Percentiles rank a stretch among this genome's conserved stretches.
phyloP scores from a whole-genome alignment of 2,113 vertebrate species.

The Vombatus ursinus region DNA sequence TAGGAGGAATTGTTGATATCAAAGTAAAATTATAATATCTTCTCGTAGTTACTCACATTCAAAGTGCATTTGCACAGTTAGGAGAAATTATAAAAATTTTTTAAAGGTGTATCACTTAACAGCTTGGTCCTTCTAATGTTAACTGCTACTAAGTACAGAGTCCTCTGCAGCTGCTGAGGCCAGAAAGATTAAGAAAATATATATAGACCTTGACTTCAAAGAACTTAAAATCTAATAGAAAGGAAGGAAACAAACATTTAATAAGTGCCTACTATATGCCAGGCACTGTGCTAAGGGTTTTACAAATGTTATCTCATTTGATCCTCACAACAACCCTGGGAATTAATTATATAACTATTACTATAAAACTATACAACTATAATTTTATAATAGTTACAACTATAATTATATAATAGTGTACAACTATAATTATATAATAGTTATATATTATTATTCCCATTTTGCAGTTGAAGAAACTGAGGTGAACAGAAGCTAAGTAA shows the following conservation, averaged over 20 bases:
- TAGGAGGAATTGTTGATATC: neutral
- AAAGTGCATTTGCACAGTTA: neutral
- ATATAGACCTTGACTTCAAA: neutral
- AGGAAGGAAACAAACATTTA: neutral
- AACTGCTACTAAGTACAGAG: neutral
- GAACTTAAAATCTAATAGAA: neutral
- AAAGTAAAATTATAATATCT: neutral
- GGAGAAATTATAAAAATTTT: neutral
- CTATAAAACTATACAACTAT: neutral
- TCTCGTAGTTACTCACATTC: neutral
- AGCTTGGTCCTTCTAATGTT: neutral
- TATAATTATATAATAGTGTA: neutral
- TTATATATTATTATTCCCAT: neutral
- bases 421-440: neutral
- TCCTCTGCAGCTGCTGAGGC: neutral
- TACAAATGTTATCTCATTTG: neutral
- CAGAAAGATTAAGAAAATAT: neutral
- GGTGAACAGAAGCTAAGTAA: neutral
- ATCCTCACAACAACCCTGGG: neutral
- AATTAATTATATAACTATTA: neutral
- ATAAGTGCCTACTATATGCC: neutral
- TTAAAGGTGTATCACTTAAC: neutral
- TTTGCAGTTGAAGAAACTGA: neutral
- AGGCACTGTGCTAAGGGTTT: neutral
- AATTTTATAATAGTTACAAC: neutral